Percentiles rank a stretch among this genome's conserved stretches.
These are phyloP conservation scores for Ephestia elutella DNA, from an alignment of 1,140 invertebrate genomes.

Conservation along the genomic window DNA sequence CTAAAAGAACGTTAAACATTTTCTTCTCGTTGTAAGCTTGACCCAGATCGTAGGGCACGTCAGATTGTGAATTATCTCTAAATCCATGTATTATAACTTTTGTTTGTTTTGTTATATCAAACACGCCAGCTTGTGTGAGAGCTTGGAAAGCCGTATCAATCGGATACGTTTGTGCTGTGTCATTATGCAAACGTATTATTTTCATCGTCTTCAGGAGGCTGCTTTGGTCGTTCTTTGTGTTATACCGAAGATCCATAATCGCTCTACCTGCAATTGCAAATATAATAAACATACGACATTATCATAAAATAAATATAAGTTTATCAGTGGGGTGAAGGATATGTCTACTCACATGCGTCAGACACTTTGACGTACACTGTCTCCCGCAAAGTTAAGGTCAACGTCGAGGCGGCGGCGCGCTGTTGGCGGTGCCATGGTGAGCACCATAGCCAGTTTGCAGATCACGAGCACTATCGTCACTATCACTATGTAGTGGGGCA, in stretches of 20 bases:
- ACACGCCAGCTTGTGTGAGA: slow-evolving; percentile 43
- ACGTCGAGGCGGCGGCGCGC: slow-evolving; percentile 18
- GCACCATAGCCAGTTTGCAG: slow-evolving; percentile 17
- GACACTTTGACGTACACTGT: slow-evolving; percentile 59
- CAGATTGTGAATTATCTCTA: slow-evolving; percentile 56
- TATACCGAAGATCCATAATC: slow-evolving; percentile 53
- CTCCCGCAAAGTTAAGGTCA: slow-evolving; percentile 57
- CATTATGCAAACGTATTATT: slow-evolving; percentile 45
- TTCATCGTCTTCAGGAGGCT: slow-evolving; percentile 59
- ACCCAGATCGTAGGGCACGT: slow-evolving; percentile 50
- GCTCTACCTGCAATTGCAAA: slow-evolving; percentile 52
- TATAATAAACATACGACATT: slow-evolving; percentile 8
- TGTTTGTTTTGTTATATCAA: slow-evolving; percentile 63
- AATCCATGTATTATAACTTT: slow-evolving; percentile 66
- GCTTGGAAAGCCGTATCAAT: slow-evolving; percentile 49
- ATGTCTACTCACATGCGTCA: slow-evolving; percentile 63
- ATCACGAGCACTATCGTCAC: slow-evolving; percentile 36
- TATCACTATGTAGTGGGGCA: slow-evolving; percentile 41
- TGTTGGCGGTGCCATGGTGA: slow-evolving; percentile 11
- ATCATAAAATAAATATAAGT: neutral
- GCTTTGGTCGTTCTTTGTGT: slow-evolving; percentile 42
- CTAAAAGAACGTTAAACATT: slow-evolving; percentile 59
- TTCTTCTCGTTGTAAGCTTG: slow-evolving; percentile 57
- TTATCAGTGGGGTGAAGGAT: slow-evolving; percentile 26
- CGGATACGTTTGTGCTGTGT: slow-evolving; percentile 35